Evolutionary conservation across 2,888 invertebrate species (phyloP), one percentile per base, ranked within the genome.

Genomic region (Perdita meconis): DNA sequence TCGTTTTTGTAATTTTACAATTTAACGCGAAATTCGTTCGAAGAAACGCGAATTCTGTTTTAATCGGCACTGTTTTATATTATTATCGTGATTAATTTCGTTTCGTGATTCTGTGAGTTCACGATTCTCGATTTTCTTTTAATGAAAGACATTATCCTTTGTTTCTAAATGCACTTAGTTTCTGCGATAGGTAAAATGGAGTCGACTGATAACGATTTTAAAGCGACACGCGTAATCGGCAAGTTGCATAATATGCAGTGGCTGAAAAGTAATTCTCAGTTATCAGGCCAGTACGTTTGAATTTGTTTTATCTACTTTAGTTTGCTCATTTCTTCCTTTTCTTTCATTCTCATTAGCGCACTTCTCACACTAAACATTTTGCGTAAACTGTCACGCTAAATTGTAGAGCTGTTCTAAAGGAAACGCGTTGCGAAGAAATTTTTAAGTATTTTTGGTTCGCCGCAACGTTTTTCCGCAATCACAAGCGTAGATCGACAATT

Each of bases 181-280:
- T 69, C 56, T 53, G 64, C 68, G 26, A 74, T 75, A 84, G 86
- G 80, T 83, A 85, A 69, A 75, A 84, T 84, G 83, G 86, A 80
- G 53, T 63, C 44, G 24, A 30, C 63, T 53, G 64, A 70, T 77
- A 80, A n/a, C 57, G 44, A 67, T 72, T 68, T 83, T 57, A 44
- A 77, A 79, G 66, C 79, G 36, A 56, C 64, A 56, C 55, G 40
- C 38, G 16, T 79, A 56, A 73, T 88, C 56, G 72, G 61, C 68
- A 87, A 85, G 70, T 60, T 89, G 36, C 86, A 86, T 72, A 82
- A 70, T 50, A 87, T 89, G 89, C 72, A 79, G 51, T 90, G 89
- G 89, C 83, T 89, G 64, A 89, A 87, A 82, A 74, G 30, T 78
- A 75, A 59, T 70, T 56, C 74, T 70, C 67, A 72, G 63, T 64